Conservation (phyloP, 2,888 invertebrate species). For the Oscheius sp. region DNA sequence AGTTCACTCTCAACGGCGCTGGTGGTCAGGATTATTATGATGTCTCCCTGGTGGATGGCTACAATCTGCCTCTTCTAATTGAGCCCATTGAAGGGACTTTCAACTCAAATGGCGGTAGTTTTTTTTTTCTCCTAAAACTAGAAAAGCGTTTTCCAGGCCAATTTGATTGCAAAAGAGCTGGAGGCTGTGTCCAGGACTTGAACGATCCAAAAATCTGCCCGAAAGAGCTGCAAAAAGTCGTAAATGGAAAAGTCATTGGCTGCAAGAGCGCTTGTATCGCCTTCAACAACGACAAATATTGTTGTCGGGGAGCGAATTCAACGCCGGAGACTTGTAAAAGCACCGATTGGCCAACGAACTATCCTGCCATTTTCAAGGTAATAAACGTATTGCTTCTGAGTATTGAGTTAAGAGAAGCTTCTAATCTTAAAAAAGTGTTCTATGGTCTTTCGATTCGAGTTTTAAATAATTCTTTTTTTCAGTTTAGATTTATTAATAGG, state of each 20-base stretch:
- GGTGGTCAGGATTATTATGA: slow-evolving; percentile 72
- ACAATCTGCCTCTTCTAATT: slow-evolving; percentile 69
- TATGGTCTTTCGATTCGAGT: too few species aligned
- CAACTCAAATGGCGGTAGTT: slow-evolving; percentile 22
- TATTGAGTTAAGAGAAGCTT: too few species aligned
- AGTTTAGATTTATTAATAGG: too few species aligned
- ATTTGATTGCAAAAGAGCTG: slow-evolving; percentile 39
- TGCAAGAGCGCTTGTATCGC: slow-evolving; percentile 74
- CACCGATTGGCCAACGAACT: slow-evolving; percentile 71
- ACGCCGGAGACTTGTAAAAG: slow-evolving; percentile 72
- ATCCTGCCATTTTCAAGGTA: slow-evolving; percentile 69
- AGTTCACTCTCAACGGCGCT: slow-evolving; percentile 71
- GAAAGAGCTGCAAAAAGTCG: slow-evolving; percentile 12
- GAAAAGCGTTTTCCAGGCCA: slow-evolving; percentile 13
- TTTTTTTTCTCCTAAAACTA: neutral
- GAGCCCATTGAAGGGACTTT: slow-evolving; percentile 38
- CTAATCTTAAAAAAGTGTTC: too few species aligned
- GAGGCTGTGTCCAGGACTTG: slow-evolving; percentile 40
- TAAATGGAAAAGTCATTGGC: slow-evolving; percentile 59
- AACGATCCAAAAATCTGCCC: slow-evolving; percentile 35
- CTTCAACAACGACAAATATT: slow-evolving; percentile 73
- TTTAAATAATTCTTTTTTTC: too few species aligned
- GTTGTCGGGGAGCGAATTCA: slow-evolving; percentile 72
- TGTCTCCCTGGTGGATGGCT: slow-evolving; percentile 75
- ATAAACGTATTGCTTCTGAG: too few species aligned